Evolutionary conservation across 1,140 invertebrate species (phyloP).

Genomic region (Spodoptera litura): DNA sequence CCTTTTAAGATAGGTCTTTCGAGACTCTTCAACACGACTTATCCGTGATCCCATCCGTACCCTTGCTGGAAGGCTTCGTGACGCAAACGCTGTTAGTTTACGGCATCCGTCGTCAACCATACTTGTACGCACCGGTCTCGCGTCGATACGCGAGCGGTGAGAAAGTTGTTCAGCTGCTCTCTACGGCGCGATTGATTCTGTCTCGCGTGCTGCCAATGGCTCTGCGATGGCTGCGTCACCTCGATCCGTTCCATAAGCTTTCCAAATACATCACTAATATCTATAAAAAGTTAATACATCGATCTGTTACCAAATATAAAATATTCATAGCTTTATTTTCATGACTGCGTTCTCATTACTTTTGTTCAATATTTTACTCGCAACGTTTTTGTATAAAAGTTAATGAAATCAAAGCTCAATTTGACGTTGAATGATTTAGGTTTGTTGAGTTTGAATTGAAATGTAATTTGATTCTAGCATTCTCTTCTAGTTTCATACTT

Average conservation of each 20-base stretch:
- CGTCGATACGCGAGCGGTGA: conserved; percentile 66
- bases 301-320: neutral
- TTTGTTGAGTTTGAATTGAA: neutral
- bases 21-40: neutral
- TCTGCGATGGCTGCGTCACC: conserved; percentile 7
- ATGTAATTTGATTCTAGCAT: neutral
- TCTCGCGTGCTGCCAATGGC: conserved; percentile 34
- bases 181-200: conserved; percentile 65
- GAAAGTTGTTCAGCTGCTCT: conserved; percentile 78
- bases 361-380: neutral
- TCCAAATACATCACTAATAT: conserved; percentile 13
- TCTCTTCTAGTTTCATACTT: neutral
- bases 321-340: conserved; percentile 1
- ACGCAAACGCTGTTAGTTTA: conserved; percentile 51
- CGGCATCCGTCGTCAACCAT: conserved; percentile 44
- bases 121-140: conserved; percentile 60
- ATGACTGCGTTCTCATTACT: conserved; percentile 15
- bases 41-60: neutral
- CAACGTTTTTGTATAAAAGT: neutral
- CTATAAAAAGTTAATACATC: neutral
- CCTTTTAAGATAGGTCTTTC: neutral
- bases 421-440: conserved; percentile 19
- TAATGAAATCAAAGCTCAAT: neutral
- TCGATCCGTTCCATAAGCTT: conserved; percentile 13
- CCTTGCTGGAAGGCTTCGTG: neutral